These are phyloP conservation scores for Tromatobia lineatoria DNA, from an alignment of 2,888 invertebrate genomes.

Conservation along the genomic window DNA sequence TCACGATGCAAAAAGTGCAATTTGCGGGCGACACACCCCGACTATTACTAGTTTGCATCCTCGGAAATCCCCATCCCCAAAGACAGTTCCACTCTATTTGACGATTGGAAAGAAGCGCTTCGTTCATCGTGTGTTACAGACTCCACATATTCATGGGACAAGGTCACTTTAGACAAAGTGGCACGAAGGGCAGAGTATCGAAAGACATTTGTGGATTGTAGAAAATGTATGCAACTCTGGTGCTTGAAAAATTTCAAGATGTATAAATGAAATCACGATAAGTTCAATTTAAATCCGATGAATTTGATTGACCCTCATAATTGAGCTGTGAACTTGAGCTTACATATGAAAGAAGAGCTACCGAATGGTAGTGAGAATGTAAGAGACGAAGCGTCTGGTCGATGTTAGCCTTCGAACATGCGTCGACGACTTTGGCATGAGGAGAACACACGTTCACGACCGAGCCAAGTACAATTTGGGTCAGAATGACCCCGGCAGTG, in stretches of 20 bases:
- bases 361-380: not conserved
- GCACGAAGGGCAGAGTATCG: constrained; percentile 53
- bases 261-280: not conserved
- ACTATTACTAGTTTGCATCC: not conserved
- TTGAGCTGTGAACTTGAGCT: constrained; percentile 18
- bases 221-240: constrained; percentile 1
- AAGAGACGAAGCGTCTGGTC: constrained; percentile 24
- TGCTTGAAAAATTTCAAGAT: not conserved
- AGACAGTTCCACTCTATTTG: not conserved
- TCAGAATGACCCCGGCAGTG: constrained; percentile 68
- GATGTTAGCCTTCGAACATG: constrained; percentile 50
- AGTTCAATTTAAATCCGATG: not conserved
- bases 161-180: too few species aligned
- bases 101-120: not conserved
- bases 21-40: not conserved
- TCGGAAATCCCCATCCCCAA: not conserved
- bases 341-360: not conserved
- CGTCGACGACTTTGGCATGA: constrained; percentile 62
- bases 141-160: constrained; percentile 24
- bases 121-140: not conserved
- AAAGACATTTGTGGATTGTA: constrained; percentile 46
- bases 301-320: not conserved
- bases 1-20: constrained; percentile 29
- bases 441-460: constrained; percentile 44
- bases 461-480: constrained; percentile 70